phyloP scores from a whole-genome alignment of 2,888 invertebrate genomes.

The Tinea pellionella region DNA sequence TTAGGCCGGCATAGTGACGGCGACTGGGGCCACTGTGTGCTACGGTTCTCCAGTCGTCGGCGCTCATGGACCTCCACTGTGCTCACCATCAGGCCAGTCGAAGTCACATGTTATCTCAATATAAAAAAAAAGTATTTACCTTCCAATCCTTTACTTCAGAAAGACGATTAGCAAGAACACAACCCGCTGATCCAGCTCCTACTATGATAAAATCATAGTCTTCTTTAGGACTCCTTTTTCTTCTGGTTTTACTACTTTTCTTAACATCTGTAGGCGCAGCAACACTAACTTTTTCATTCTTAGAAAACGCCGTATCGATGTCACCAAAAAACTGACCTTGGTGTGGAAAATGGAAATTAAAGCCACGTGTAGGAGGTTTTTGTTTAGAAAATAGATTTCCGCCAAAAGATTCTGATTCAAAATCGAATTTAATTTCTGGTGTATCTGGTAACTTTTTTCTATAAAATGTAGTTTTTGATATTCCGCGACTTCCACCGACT shows the following conservation, averaged over 20 bases:
- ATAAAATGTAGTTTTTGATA: constrained; percentile 29
- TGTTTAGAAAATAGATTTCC: background rate
- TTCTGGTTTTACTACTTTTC: constrained; percentile 24
- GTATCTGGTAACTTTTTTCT: constrained; percentile 23
- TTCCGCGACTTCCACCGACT: constrained; percentile 27
- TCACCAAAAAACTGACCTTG: constrained; percentile 22
- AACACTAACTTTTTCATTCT: constrained; percentile 23
- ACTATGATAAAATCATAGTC: constrained; percentile 73
- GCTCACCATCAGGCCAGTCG: no score
- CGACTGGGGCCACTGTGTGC: no score
- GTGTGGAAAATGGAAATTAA: constrained; percentile 23
- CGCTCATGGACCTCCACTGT: no score
- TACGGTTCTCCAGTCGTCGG: no score
- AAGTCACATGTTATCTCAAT: no score
- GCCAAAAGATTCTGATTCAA: constrained; percentile 18
- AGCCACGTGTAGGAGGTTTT: constrained; percentile 13
- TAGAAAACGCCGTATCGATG: constrained; percentile 30
- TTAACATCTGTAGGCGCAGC: constrained; percentile 12
- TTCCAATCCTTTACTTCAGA: constrained; percentile 72
- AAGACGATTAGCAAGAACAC: constrained; percentile 74
- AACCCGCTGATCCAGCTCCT: constrained; percentile 77
- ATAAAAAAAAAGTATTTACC: constrained; percentile 41
- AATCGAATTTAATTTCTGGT: constrained; percentile 24
- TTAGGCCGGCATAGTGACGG: no score
- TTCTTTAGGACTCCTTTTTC: constrained; percentile 33